Conservation (phyloP, 1,140 invertebrate genomes). For the Bombus vancouverensis region DNA sequence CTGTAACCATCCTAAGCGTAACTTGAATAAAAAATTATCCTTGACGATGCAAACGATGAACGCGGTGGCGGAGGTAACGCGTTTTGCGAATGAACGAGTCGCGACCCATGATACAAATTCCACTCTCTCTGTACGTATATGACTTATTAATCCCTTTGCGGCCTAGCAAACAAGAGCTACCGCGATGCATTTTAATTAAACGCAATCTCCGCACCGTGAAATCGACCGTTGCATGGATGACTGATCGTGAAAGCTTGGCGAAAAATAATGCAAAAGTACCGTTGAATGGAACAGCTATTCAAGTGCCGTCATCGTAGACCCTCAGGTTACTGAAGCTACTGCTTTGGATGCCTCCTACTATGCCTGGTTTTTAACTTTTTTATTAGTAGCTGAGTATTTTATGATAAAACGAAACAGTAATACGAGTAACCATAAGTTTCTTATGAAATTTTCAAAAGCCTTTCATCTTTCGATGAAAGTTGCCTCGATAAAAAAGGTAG, state of each 20-base stretch:
- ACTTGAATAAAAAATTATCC: neutral
- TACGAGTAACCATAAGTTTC: neutral
- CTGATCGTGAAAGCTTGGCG: conserved; percentile 45
- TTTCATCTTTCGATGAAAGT: neutral
- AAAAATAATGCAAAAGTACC: conserved; percentile 42
- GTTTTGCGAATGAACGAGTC: conserved; percentile 48
- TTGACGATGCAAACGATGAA: neutral
- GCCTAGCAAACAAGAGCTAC: conserved; percentile 48
- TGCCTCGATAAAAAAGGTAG: neutral
- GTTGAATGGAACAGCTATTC: conserved; percentile 14
- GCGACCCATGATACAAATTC: conserved; percentile 16
- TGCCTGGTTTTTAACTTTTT: neutral
- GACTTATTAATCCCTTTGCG: conserved; percentile 67
- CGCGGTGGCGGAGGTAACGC: neutral
- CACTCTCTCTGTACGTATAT: conserved; percentile 25
- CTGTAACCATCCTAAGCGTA: neutral
- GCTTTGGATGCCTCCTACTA: neutral
- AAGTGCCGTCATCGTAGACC: neutral
- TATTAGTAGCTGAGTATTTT: neutral
- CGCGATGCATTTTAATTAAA: conserved; percentile 71
- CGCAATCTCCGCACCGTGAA: conserved; percentile 47
- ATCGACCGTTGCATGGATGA: conserved; percentile 45
- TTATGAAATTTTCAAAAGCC: neutral
- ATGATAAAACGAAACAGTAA: neutral
- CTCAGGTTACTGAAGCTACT: neutral